Conservation (phyloP, 2,797 vertebrate genomes). For the Phrynocephalus vlangalii region DNA sequence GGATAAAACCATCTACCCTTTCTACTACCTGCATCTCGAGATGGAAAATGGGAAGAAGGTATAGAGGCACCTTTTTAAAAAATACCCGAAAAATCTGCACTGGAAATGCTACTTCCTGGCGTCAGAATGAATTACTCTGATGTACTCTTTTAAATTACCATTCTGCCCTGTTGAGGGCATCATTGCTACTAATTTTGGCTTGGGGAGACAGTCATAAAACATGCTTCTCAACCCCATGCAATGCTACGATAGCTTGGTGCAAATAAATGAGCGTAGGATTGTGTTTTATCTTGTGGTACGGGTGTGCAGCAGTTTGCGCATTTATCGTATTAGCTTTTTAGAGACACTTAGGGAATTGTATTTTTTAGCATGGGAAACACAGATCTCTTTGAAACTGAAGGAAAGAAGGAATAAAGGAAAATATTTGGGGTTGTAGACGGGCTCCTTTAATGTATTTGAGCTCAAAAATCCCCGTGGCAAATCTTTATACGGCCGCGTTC, state of each 20-base stretch:
- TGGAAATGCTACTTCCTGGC: background rate
- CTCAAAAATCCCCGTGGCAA: background rate
- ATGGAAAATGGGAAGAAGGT: conserved; percentile 85
- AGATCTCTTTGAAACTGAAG: background rate
- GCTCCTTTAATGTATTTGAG: background rate
- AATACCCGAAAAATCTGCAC: too few relatives aligned
- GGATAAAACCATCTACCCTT: conserved; percentile 89
- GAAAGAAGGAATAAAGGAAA: background rate
- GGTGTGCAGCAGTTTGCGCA: background rate
- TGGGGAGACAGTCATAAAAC: background rate
- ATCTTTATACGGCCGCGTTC: too few relatives aligned
- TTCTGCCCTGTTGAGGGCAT: background rate
- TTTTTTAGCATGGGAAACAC: background rate
- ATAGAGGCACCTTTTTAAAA: background rate
- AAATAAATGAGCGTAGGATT: background rate
- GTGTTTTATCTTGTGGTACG: background rate
- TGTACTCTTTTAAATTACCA: background rate
- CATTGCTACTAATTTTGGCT: background rate
- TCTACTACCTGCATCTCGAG: conserved; percentile 91
- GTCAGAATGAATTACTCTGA: background rate
- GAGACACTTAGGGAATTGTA: background rate
- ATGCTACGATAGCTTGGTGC: background rate
- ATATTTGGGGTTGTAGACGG: background rate
- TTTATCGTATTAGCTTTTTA: background rate
- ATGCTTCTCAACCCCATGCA: background rate